Conservation (phyloP, 2,888 invertebrate genomes). For the Drosophila histrio region DNA sequence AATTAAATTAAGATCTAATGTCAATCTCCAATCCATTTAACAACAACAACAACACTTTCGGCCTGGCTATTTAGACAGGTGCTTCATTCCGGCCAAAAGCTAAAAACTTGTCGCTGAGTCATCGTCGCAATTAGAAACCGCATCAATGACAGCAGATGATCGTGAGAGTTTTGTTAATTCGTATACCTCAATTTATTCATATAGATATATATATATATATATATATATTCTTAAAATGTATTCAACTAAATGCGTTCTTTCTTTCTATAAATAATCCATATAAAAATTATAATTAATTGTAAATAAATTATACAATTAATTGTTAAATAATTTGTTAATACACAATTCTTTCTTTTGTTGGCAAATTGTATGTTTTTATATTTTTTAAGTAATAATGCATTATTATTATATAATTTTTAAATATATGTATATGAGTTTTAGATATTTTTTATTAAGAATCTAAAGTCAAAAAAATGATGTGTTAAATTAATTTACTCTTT, state of each 20-base stretch:
- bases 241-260: background rate
- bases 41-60: conserved; percentile 1
- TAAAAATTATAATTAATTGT: background rate
- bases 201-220: too few relatives aligned
- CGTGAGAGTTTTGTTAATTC: conserved; percentile 65
- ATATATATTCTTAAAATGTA: background rate
- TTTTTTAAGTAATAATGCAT: background rate
- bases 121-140: conserved; percentile 39
- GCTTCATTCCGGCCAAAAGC: conserved; percentile 11
- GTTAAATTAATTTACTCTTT: background rate
- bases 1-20: conserved; percentile 64
- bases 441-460: too few relatives aligned
- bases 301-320: background rate
- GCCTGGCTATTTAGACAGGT: conserved; percentile 29
- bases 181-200: background rate
- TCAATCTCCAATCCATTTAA: conserved; percentile 48
- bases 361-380: background rate
- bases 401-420: background rate
- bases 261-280: background rate
- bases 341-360: background rate
- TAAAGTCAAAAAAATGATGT: too few relatives aligned
- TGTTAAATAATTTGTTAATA: background rate
- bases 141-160: conserved; percentile 44
- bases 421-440: too few relatives aligned
- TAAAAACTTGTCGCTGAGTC: conserved; percentile 60